phyloP scores from a whole-genome alignment of 2,797 vertebrate species.

The Clarias platycephalus region DNA sequence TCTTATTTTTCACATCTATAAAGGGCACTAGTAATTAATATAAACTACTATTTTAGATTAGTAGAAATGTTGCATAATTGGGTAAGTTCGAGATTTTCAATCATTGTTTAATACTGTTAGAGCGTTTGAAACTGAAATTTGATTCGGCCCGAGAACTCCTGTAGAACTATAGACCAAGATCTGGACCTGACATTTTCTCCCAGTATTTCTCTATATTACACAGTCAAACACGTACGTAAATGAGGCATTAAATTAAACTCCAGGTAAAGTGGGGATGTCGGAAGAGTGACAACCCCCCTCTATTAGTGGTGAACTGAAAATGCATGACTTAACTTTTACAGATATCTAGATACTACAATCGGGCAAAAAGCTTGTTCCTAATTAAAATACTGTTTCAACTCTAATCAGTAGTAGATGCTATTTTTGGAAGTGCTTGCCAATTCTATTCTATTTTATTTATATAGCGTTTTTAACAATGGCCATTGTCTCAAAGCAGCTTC shows the following conservation, averaged over 20 bases:
- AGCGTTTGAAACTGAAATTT: not conserved
- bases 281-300: not conserved
- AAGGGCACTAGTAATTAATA: not conserved
- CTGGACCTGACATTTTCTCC: not conserved
- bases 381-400: conserved; percentile 12
- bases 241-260: too few relatives aligned
- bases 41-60: not conserved
- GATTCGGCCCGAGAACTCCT: not conserved
- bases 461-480: too few relatives aligned
- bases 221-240: not conserved
- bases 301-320: not conserved
- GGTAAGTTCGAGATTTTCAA: not conserved
- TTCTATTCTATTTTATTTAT: not conserved
- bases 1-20: not conserved
- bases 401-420: not conserved
- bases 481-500: too few relatives aligned
- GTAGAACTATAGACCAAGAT: not conserved
- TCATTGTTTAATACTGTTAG: not conserved
- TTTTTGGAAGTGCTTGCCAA: not conserved
- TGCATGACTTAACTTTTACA: conserved; percentile 13
- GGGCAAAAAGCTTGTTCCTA: not conserved
- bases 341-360: conserved; percentile 6
- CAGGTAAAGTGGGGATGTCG: too few relatives aligned
- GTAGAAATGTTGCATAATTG: not conserved
- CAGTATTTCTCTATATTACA: not conserved